Evolutionary conservation across 2,888 invertebrate species (phyloP).

Genomic region (Kuschelorhynchus macadamiae): DNA sequence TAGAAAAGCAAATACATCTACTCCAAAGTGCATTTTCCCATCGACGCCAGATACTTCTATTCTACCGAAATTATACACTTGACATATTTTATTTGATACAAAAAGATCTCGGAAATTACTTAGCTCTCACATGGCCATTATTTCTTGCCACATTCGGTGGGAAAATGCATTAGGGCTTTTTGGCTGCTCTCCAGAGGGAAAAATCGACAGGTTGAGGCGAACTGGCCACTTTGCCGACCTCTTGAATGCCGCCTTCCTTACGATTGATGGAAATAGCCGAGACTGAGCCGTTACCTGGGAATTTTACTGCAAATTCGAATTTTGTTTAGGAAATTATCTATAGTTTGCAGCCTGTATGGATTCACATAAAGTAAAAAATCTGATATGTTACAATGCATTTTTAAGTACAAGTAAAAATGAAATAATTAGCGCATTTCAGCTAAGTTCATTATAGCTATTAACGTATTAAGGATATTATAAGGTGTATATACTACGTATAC

Average conservation of each 20-base stretch:
- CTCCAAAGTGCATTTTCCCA: too few relatives aligned
- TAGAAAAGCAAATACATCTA: too few relatives aligned
- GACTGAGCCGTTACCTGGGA: not conserved
- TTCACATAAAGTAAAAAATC: too few relatives aligned
- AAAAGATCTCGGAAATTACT: slow-evolving; percentile 28
- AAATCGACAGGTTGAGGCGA: slow-evolving; percentile 40
- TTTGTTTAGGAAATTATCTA: not conserved
- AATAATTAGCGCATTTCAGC: too few relatives aligned
- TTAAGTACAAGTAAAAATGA: too few relatives aligned
- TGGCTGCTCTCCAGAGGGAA: slow-evolving; percentile 31
- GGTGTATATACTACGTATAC: too few relatives aligned
- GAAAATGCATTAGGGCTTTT: slow-evolving; percentile 40
- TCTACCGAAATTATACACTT: too few relatives aligned
- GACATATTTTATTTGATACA: slow-evolving; percentile 1
- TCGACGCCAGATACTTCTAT: too few relatives aligned
- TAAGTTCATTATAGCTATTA: too few relatives aligned
- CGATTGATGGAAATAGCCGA: not conserved
- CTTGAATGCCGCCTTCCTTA: not conserved
- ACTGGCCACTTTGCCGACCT: slow-evolving; percentile 30
- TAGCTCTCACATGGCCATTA: slow-evolving; percentile 23
- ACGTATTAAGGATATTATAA: too few relatives aligned
- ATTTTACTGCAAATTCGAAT: not conserved
- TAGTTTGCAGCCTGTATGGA: too few relatives aligned
- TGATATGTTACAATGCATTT: too few relatives aligned
- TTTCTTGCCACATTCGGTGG: slow-evolving; percentile 20